phyloP scores from a whole-genome alignment of 1,140 invertebrate species.

The Drosophila truncata region DNA sequence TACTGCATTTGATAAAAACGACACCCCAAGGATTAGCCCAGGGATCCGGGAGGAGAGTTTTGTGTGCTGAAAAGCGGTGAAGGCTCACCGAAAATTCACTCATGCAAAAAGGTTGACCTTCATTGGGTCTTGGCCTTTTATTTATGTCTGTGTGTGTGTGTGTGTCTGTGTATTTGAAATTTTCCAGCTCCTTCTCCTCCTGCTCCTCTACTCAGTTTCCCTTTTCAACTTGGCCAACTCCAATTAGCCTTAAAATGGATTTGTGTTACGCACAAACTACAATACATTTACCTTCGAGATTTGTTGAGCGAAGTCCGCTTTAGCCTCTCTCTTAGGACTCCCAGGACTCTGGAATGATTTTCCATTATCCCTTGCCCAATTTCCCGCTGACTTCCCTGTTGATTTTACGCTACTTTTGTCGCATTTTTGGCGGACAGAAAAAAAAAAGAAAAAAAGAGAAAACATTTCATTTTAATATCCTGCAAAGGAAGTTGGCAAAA shows the following conservation, averaged over 20 bases:
- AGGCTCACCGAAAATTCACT: slow-evolving; percentile 5
- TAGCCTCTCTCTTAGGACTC: neutral
- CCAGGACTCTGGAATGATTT: slow-evolving; percentile 25
- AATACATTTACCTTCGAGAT: slow-evolving; percentile 67
- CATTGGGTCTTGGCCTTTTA: slow-evolving; percentile 28
- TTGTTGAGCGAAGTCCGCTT: slow-evolving; percentile 13
- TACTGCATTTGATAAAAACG: slow-evolving; percentile 55
- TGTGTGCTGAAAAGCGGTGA: slow-evolving; percentile 9
- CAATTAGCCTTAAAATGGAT: slow-evolving; percentile 81
- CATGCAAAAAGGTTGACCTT: slow-evolving; percentile 61
- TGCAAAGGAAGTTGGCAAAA: slow-evolving; percentile 28
- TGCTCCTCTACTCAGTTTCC: neutral
- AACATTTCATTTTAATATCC: slow-evolving; percentile 82
- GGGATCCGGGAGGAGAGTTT: neutral
- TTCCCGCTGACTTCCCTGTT: slow-evolving; percentile 40
- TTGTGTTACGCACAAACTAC: slow-evolving; percentile 73
- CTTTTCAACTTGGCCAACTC: slow-evolving; percentile 60
- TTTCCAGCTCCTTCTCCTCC: slow-evolving; percentile 31
- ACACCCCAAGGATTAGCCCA: slow-evolving; percentile 66
- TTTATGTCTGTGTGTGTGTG: slow-evolving; percentile 18
- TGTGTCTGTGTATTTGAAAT: slow-evolving; percentile 31
- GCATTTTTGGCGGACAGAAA: slow-evolving; percentile 58
- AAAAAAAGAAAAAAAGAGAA: slow-evolving; percentile 31
- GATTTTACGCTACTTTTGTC: slow-evolving; percentile 58
- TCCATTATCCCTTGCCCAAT: slow-evolving; percentile 31